Base-by-base conservation (phyloP, 2,113 vertebrate species). In the Pangasianodon gigas region DNA sequence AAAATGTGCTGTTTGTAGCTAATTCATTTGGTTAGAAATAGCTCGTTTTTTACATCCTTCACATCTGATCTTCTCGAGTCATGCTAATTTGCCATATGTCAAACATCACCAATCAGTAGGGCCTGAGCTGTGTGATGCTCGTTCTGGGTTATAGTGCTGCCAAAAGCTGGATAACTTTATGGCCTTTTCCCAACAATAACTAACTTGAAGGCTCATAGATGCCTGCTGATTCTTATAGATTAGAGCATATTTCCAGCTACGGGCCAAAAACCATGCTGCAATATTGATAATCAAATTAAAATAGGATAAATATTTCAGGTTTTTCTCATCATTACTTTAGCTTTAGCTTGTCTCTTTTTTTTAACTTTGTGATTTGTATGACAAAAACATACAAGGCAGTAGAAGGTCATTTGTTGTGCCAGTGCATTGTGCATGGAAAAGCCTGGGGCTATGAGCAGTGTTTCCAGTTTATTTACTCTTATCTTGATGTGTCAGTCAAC, bases 391-490 rank as follows among this genome's bases (percentile, higher is more conserved):
- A 56, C 0, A 62, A 80, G 65, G 75, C 87, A 88, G 41, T 52
- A 69, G 79, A 88, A 82, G 48, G 46, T 88, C 26, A 65, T 81
- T 65, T 88, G 44, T 67, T 69, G 51, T 79, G 41, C 54, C 75
- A 80, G 26, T 88, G n/a, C 71, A 51, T 56, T 86, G 80, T 86
- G 58, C 9, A 2, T 71, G 80, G n/a, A 71, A 41, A 52, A 71
- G 87, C 87, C 48, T 83, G 21, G 7, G 79, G 87, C 77, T 85
- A 32, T 62, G 83, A 51, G 29, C 62, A 85, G 69, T 46, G 56
- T 89, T 85, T 89, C 56, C 69, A 85, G 79, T 48, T 79, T 85
- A 85, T 85, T 79, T 85, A 71, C 88, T 65, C 83, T 51, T 56
- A 77, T 85, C 83, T 79, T 79, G 56, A 79, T 65, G 26, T 85